These are phyloP conservation scores for Xestia sexstrigata DNA, from an alignment of 2,888 invertebrate genomes.

Conservation along the genomic window DNA sequence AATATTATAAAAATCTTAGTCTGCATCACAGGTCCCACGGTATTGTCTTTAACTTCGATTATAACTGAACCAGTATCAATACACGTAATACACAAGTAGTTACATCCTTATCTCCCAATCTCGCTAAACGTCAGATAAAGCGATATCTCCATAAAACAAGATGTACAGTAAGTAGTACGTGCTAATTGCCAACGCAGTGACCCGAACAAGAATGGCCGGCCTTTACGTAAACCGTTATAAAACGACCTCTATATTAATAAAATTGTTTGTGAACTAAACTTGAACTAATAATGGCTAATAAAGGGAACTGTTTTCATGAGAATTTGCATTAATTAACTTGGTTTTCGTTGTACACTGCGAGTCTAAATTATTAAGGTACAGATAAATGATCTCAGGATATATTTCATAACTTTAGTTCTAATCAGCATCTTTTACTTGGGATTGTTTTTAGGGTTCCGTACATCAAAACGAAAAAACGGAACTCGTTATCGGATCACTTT, in stretches of 20 bases:
- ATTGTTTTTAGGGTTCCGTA: no score
- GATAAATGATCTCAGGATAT: neutral
- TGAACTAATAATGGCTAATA: slow-evolving; percentile 50
- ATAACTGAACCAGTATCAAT: slow-evolving; percentile 16
- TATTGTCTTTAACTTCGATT: neutral
- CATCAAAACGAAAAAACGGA: no score
- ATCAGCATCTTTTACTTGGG: neutral
- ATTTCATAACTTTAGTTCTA: neutral
- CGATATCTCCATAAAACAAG: slow-evolving; percentile 45
- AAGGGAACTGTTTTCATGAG: slow-evolving; percentile 25
- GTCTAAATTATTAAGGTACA: neutral
- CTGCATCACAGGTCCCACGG: neutral
- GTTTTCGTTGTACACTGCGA: neutral
- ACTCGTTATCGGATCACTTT: no score
- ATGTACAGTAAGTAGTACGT: slow-evolving; percentile 38
- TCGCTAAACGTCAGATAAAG: slow-evolving; percentile 28
- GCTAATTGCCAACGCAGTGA: slow-evolving; percentile 55
- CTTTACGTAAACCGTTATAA: slow-evolving; percentile 37
- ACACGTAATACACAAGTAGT: slow-evolving; percentile 15
- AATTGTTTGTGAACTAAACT: slow-evolving; percentile 41
- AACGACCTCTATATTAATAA: slow-evolving; percentile 42
- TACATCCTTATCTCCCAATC: slow-evolving; percentile 7
- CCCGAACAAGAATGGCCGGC: slow-evolving; percentile 31
- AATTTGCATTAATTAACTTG: slow-evolving; percentile 19
- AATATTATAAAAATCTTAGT: neutral